Evolutionary conservation across 2,888 invertebrate species (phyloP).

Genomic region (Cinara cedri): DNA sequence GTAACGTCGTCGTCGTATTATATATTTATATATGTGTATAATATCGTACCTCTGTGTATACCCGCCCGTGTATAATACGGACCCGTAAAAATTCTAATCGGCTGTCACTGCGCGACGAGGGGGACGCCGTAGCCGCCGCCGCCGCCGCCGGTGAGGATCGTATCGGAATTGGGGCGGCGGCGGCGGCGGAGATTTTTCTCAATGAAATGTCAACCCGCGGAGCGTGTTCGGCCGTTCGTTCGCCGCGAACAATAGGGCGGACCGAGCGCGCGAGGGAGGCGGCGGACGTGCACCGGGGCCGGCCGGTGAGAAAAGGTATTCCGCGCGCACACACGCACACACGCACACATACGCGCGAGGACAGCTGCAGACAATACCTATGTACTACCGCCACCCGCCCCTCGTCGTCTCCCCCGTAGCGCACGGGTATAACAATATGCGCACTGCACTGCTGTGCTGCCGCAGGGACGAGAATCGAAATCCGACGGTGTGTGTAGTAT

Average conservation of each 20-base stretch:
- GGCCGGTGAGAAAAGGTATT: conserved; percentile 45
- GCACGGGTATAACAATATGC: not conserved
- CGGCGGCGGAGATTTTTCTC: conserved; percentile 39
- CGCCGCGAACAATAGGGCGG: conserved; percentile 44
- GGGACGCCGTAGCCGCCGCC: not conserved
- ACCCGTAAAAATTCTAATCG: conserved; percentile 37
- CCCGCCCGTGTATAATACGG: too few relatives aligned
- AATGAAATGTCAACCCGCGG: conserved; percentile 48
- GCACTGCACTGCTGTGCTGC: too few relatives aligned
- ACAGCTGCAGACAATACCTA: too few relatives aligned
- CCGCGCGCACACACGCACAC: not conserved
- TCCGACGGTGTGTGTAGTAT: not conserved
- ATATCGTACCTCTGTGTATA: too few relatives aligned
- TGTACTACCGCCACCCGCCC: too few relatives aligned
- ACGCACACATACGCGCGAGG: not conserved
- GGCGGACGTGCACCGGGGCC: not conserved
- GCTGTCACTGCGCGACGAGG: conserved; percentile 1
- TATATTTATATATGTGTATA: conserved; percentile 12
- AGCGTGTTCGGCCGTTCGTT: conserved; percentile 14
- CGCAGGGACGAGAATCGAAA: too few relatives aligned
- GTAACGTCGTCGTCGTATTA: not conserved
- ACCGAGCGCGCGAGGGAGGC: not conserved
- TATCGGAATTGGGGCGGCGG: conserved; percentile 42
- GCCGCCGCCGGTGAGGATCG: not conserved
- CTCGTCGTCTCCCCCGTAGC: not conserved